Evolutionary conservation across 2,797 vertebrate species (phyloP), one percentile per base, ranked within the genome.

Genomic region (Girardinus metallicus): DNA sequence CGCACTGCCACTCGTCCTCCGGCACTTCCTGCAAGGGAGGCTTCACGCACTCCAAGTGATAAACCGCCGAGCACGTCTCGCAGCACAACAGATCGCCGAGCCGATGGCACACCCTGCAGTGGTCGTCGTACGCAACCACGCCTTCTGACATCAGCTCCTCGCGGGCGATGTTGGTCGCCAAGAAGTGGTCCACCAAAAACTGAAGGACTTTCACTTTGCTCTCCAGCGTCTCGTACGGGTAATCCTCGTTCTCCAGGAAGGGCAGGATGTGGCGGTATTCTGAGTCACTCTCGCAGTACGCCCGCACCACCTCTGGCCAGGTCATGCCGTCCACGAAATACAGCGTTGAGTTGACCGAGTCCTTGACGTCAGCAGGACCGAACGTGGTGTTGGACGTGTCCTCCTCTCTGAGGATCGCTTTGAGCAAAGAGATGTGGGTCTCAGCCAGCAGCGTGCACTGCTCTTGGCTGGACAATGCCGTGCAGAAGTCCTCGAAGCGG

Each of bases 301-400:
- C 97, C 39, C 98, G 96, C 92, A 99, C 95, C 88, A 98, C 97
- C 95, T 98, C 98, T 0, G 98, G 98, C 98, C 98, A 99, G 18
- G 98, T 99, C 98, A 99, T 99, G 53, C 98, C 97, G 26, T 99
- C 98, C 78, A 99, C 97, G 92, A 99, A 98, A 88, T 99, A 99
- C 64, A 99, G 94, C 3, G 97, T 98, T 90, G 98, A 99, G 91
- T 99, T 98, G 83, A 99, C 97, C 1, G 98, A 99, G 94, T 99
- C 98, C 95, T 99, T 99, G 89, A 99, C 96, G 83, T 99, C 98
- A 60, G 98, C 96, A 21, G 98, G 98, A 84, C 98, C 97, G 84
- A 99, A 99, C 77, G 97, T 98, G 91, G 98, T 99, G 94, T 98
- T 99, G 83, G 98, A 98, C 62, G 97, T 97, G 93, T 99, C 98